A percentile compares a stretch with the other conserved stretches of the same genome.
Evolutionary conservation across 1,140 invertebrate species (phyloP).

Genomic region (Cryptotermes secundus): DNA sequence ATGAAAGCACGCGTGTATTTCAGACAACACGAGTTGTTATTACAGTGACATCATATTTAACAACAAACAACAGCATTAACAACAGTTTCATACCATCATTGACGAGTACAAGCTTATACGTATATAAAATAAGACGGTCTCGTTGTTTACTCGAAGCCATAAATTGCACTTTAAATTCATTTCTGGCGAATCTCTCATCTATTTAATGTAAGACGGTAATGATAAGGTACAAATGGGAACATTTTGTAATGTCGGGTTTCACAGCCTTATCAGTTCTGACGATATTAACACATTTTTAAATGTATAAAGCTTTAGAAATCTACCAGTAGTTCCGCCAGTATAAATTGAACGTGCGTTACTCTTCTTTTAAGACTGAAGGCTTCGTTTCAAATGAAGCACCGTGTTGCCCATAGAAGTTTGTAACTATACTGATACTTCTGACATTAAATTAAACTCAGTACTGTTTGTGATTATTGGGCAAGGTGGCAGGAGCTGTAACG

Average conservation of each 20-base stretch:
- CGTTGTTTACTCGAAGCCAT: neutral
- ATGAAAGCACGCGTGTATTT: neutral
- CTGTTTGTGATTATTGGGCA: too few species aligned
- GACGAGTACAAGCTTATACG: neutral
- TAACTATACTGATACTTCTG: too few species aligned
- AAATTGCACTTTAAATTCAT: neutral
- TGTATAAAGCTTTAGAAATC: neutral
- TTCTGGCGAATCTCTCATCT: neutral
- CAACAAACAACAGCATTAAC: neutral
- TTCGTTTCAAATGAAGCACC: neutral
- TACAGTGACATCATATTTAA: neutral
- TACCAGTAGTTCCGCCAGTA: neutral
- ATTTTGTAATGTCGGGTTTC: neutral
- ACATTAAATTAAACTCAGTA: too few species aligned
- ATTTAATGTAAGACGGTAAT: neutral
- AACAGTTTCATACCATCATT: slow-evolving; percentile 13
- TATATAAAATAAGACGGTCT: neutral
- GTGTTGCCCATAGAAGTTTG: neutral
- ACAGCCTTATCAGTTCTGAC: neutral
- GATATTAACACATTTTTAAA: neutral
- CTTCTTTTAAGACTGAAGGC: neutral
- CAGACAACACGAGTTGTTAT: neutral
- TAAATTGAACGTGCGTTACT: slow-evolving; percentile 4
- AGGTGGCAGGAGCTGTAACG: too few species aligned
- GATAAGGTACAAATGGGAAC: neutral